Conservation (phyloP, 2,888 invertebrate genomes). For the Nemotelus pantherinus region DNA sequence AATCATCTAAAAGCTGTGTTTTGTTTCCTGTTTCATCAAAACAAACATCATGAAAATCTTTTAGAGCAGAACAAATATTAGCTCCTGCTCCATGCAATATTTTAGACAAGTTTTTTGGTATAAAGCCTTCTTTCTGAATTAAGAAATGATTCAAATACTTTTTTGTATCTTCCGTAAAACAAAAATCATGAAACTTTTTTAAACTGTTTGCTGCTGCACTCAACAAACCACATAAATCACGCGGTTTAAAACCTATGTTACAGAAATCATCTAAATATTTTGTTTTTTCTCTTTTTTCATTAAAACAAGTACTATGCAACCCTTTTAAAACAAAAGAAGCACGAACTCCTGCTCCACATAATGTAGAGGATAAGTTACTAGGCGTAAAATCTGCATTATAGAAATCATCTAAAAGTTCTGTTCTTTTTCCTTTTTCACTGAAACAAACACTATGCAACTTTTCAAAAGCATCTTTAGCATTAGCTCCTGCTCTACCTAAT, state of each 20-base stretch:
- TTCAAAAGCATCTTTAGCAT: conserved; percentile 33
- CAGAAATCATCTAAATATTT: conserved; percentile 54
- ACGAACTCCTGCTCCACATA: conserved; percentile 33
- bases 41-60: conserved; percentile 56
- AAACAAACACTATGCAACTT: conserved; percentile 28
- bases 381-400: conserved; percentile 17
- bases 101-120: conserved; percentile 53
- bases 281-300: conserved; percentile 36
- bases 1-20: conserved; percentile 56
- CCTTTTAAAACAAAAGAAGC: conserved; percentile 55
- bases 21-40: conserved; percentile 56
- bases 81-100: conserved; percentile 57
- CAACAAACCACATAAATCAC: conserved; percentile 55
- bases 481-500: conserved; percentile 50
- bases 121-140: conserved; percentile 53
- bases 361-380: conserved; percentile 22
- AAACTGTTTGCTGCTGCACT: conserved; percentile 54
- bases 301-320: conserved; percentile 54
- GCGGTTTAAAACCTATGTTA: conserved; percentile 42
- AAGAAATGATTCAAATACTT: conserved; percentile 52
- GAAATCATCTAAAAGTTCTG: conserved; percentile 27
- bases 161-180: conserved; percentile 55
- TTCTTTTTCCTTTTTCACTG: conserved; percentile 18
- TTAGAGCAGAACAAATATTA: conserved; percentile 57
- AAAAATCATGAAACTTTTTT: conserved; percentile 55